Conservation (phyloP, 2,888 invertebrate species). For the Drosophila meridiana region DNA sequence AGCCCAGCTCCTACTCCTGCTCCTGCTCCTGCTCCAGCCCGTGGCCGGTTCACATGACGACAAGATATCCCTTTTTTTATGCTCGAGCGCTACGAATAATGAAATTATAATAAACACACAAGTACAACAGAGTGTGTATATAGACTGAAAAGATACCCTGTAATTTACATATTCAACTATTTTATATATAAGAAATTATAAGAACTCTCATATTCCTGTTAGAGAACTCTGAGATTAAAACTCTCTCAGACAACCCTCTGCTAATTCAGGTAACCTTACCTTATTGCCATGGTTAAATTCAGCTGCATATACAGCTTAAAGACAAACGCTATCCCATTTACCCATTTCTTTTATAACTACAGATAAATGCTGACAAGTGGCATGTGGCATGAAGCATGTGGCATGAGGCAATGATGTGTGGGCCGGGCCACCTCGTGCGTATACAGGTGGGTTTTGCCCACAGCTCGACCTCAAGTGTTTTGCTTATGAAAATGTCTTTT, state of each 20-base stretch:
- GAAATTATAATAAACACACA: conserved; percentile 65
- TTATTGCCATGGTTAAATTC: neutral
- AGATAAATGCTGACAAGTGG: conserved; percentile 74
- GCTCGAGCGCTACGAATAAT: conserved; percentile 75
- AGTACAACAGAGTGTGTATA: neutral
- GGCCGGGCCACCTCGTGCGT: conserved; percentile 36
- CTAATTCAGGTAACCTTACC: neutral
- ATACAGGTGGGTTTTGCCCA: conserved; percentile 43
- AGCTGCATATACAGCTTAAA: neutral
- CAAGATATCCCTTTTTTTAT: conserved; percentile 75
- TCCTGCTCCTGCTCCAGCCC: conserved; percentile 11
- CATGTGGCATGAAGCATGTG: conserved; percentile 39
- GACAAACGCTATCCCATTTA: neutral
- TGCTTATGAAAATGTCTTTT: conserved; percentile 63
- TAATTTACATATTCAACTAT: neutral
- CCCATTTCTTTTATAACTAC: conserved; percentile 17
- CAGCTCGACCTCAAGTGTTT: conserved; percentile 62
- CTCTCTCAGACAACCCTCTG: neutral
- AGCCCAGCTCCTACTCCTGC: conserved; percentile 12
- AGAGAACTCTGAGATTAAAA: too few relatives aligned
- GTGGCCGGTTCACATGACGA: conserved; percentile 54
- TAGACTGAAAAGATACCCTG: conserved; percentile 4
- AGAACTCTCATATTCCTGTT: too few relatives aligned
- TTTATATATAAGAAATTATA: too few relatives aligned
- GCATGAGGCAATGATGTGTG: conserved; percentile 27